Evolutionary conservation across 2,888 invertebrate species (phyloP).

Genomic region (Thereva nobilitata): DNA sequence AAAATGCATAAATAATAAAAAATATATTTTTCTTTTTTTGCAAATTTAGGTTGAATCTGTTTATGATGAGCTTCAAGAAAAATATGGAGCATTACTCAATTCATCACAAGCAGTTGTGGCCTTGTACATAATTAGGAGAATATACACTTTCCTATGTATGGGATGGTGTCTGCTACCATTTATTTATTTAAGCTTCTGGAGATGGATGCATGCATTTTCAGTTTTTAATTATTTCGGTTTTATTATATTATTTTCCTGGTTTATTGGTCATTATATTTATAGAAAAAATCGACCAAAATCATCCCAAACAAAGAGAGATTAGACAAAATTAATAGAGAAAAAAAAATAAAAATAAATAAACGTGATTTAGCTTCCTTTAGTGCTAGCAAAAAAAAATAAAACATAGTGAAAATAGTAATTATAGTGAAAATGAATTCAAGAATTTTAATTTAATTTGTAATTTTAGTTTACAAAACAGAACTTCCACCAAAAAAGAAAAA

Average conservation of each 20-base stretch:
- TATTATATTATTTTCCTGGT: constrained; percentile 68
- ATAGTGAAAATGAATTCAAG: too few relatives aligned
- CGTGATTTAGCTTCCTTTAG: too few relatives aligned
- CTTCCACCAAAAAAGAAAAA: too few relatives aligned
- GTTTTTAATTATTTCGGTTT: constrained; percentile 73
- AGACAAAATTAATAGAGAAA: too few relatives aligned
- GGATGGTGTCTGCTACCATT: constrained; percentile 82
- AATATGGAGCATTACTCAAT: constrained; percentile 54
- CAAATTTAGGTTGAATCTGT: constrained; percentile 61
- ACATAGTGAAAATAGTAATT: too few relatives aligned
- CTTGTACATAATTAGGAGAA: constrained; percentile 66
- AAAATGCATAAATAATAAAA: neutral
- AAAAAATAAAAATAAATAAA: too few relatives aligned
- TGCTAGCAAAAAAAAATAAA: too few relatives aligned
- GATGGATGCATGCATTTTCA: constrained; percentile 68
- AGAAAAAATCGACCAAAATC: constrained; percentile 4
- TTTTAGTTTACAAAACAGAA: too few relatives aligned
- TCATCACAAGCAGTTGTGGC: constrained; percentile 56
- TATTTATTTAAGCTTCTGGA: constrained; percentile 68
- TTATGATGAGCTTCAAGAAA: neutral
- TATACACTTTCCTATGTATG: constrained; percentile 80
- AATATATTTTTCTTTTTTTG: constrained; percentile 37
- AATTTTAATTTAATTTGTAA: too few relatives aligned
- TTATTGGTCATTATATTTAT: constrained; percentile 45
- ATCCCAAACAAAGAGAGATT: too few relatives aligned